A percentile compares a stretch with the other conserved stretches of the same genome.
phyloP scores from a whole-genome alignment of 2,888 invertebrate species.

The Timema podura region DNA sequence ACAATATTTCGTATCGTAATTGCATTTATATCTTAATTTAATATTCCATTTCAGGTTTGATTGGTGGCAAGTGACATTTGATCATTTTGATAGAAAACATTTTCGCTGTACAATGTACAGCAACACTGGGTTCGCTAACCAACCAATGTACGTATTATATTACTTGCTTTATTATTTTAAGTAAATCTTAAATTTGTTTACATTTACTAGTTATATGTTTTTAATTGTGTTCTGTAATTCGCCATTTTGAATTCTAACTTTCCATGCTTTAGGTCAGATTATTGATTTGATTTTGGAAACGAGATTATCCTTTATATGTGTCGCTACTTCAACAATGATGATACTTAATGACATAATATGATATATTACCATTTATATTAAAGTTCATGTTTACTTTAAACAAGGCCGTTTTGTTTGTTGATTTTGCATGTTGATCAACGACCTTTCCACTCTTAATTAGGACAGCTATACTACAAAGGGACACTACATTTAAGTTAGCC shows the following conservation, averaged over 20 bases:
- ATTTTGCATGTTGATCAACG: no score
- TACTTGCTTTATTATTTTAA: constrained; percentile 41
- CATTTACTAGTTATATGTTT: no score
- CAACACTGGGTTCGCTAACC: constrained; percentile 46
- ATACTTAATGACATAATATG: constrained; percentile 1
- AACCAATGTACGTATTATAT: constrained; percentile 41
- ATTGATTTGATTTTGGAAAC: no score
- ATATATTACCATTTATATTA: no score
- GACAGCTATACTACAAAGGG: no score
- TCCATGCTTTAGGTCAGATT: no score
- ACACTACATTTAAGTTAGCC: no score
- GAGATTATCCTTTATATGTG: not conserved
- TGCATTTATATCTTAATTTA: not conserved
- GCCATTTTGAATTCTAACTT: not conserved
- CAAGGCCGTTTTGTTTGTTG: no score
- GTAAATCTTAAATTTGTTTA: no score
- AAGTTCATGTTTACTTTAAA: no score
- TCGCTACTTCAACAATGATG: not conserved
- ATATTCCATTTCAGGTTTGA: constrained; percentile 35
- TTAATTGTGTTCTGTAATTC: no score
- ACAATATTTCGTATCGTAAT: not conserved
- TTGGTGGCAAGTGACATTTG: constrained; percentile 30
- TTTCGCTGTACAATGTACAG: constrained; percentile 47
- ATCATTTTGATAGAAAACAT: constrained; percentile 7
- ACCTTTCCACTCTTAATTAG: no score